These are phyloP conservation scores for Anastrepha ludens DNA, from an alignment of 1,140 invertebrate species.

Conservation along the genomic window DNA sequence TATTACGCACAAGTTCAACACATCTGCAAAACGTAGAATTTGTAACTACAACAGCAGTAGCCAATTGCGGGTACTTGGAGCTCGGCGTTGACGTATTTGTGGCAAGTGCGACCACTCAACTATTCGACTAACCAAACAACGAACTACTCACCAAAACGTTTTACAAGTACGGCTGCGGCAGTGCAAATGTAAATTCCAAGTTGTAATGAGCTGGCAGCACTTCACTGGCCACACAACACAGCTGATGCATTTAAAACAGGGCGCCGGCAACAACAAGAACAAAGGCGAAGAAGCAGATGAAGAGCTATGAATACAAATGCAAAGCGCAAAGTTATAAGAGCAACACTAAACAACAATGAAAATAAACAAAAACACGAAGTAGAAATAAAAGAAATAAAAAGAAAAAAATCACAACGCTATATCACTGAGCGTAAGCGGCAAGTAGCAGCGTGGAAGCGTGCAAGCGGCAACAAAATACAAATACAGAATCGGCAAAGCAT, in stretches of 20 bases:
- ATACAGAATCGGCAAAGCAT: conserved; percentile 37
- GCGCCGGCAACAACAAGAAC: neutral
- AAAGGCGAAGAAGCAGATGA: neutral
- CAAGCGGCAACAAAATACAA: conserved; percentile 38
- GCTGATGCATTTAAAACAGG: conserved; percentile 24
- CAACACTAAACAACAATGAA: conserved; percentile 10
- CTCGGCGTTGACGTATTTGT: neutral
- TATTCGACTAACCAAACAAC: neutral
- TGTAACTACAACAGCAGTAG: neutral
- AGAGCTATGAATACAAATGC: conserved; percentile 19
- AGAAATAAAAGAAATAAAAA: conserved; percentile 33
- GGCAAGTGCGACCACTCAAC: neutral
- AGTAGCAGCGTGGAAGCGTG: neutral
- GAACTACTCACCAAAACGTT: neutral
- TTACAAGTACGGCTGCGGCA: too few relatives aligned
- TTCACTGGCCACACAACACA: neutral
- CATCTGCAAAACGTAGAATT: neutral
- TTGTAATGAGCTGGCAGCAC: conserved; percentile 40
- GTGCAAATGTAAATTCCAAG: neutral
- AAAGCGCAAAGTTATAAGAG: neutral
- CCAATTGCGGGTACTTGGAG: neutral
- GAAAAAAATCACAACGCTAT: neutral
- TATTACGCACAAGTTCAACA: neutral
- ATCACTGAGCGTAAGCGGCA: neutral
- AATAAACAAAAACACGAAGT: neutral